phyloP scores from a whole-genome alignment of 2,797 vertebrate genomes.

The Salarias fasciatus region DNA sequence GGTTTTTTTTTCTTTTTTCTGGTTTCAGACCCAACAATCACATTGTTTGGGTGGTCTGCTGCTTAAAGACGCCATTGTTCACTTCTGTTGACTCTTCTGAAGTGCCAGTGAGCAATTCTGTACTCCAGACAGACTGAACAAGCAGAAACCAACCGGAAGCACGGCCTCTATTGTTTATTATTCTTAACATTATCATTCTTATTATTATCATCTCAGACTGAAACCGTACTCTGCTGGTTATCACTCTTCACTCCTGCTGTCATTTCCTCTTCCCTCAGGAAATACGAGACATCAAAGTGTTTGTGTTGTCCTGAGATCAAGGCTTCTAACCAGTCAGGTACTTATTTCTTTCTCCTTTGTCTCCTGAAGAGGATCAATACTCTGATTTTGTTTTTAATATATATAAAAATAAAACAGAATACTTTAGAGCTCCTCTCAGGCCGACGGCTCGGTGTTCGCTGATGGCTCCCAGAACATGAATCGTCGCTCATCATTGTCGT shows the following conservation, averaged over 20 bases:
- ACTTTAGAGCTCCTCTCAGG: not conserved
- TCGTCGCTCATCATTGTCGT: too few relatives aligned
- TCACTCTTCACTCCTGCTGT: too few relatives aligned
- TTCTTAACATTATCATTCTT: constrained; percentile 2
- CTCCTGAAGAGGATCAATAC: constrained; percentile 4
- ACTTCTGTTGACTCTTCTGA: constrained; percentile 3
- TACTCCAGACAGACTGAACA: not conserved
- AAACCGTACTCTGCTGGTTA: too few relatives aligned
- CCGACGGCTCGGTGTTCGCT: too few relatives aligned
- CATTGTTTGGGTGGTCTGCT: too few relatives aligned
- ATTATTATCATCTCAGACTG: not conserved
- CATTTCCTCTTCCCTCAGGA: too few relatives aligned
- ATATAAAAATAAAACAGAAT: not conserved
- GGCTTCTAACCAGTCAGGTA: not conserved
- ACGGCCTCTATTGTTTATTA: constrained; percentile 16
- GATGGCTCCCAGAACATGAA: too few relatives aligned
- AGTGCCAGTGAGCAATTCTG: constrained; percentile 24
- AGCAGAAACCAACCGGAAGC: not conserved
- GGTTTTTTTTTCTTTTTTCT: too few relatives aligned
- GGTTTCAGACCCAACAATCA: too few relatives aligned
- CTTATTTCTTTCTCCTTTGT: constrained; percentile 1
- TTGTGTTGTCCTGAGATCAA: not conserved
- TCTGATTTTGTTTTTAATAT: not conserved
- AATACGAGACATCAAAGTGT: not conserved
- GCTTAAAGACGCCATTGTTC: constrained; percentile 23